A percentile compares a stretch with the other conserved stretches of the same genome.
Evolutionary conservation across 1,140 invertebrate species (phyloP).

Genomic region (Ostrea edulis): DNA sequence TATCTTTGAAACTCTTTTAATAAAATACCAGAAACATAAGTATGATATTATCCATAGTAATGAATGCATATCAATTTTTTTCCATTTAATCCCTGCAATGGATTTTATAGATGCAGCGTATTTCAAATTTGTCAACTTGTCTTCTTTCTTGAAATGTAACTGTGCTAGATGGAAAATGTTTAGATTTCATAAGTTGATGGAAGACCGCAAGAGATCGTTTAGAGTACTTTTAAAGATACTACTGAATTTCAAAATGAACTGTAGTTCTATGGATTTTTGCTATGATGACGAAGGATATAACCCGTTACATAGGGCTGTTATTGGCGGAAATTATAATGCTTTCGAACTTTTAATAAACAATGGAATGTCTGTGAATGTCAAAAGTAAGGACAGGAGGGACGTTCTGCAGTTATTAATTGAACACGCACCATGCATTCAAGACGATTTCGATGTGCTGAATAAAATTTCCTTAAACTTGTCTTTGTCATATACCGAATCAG

Average conservation of each 20-base stretch:
- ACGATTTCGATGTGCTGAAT: not conserved
- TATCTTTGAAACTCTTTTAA: not conserved
- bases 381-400: not conserved
- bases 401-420: not conserved
- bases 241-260: not conserved
- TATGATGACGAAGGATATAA: not conserved
- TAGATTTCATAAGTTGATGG: not conserved
- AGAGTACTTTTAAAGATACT: not conserved
- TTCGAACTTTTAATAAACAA: not conserved
- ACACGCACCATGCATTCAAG: not conserved
- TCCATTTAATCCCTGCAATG: not conserved
- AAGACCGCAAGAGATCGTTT: not conserved
- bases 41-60: not conserved
- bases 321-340: not conserved
- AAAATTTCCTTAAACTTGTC: not conserved
- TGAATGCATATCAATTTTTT: not conserved
- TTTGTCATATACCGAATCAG: not conserved
- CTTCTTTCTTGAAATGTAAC: not conserved
- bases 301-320: not conserved
- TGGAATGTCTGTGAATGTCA: slow-evolving; percentile 7
- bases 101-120: not conserved
- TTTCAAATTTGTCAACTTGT: not conserved
- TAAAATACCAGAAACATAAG: not conserved
- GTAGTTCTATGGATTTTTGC: not conserved
- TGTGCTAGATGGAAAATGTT: not conserved